Evolutionary conservation across 2,113 vertebrate species (phyloP).

Genomic region (Okapia johnstoni): DNA sequence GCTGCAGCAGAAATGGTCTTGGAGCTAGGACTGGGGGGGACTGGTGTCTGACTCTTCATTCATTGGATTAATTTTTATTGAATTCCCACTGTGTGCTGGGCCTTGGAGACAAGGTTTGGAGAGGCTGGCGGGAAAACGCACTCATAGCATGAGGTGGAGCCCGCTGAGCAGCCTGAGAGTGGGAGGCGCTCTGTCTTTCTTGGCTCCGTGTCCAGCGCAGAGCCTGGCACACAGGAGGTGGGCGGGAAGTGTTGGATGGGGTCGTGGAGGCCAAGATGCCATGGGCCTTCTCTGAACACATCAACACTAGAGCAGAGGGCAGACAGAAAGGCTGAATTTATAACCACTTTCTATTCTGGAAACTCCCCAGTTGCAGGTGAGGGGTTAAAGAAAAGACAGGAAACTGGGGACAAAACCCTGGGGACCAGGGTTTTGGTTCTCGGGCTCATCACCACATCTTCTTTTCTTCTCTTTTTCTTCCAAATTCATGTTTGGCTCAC

Average conservation of each 20-base stretch:
- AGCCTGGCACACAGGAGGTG: not conserved
- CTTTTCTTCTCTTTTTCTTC: not conserved
- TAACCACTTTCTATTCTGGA: not conserved
- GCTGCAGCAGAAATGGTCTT: not conserved
- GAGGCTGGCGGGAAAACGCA: not conserved
- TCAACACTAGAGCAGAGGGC: not conserved
- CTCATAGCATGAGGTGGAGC: not conserved
- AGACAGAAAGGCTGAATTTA: not conserved
- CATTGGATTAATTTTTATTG: not conserved
- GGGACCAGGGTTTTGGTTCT: not conserved
- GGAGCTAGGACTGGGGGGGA: not conserved
- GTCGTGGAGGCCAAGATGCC: fast-evolving
- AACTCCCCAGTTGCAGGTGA: not conserved
- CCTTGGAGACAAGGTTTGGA: not conserved
- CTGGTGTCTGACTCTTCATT: not conserved
- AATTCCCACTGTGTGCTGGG: not conserved
- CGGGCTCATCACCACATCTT: not conserved
- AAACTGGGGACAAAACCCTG: not conserved
- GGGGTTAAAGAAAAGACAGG: not conserved
- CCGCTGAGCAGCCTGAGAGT: fast-evolving
- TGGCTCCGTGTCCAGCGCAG: fast-evolving
- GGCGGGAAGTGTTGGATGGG: fast-evolving
- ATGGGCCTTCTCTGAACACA: not conserved
- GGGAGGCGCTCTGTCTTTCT: not conserved
- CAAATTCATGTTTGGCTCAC: not conserved